These are phyloP conservation scores for Isaurus tuberculatus DNA, from an alignment of 92 coral and sea anemone species.

Conservation along the genomic window DNA sequence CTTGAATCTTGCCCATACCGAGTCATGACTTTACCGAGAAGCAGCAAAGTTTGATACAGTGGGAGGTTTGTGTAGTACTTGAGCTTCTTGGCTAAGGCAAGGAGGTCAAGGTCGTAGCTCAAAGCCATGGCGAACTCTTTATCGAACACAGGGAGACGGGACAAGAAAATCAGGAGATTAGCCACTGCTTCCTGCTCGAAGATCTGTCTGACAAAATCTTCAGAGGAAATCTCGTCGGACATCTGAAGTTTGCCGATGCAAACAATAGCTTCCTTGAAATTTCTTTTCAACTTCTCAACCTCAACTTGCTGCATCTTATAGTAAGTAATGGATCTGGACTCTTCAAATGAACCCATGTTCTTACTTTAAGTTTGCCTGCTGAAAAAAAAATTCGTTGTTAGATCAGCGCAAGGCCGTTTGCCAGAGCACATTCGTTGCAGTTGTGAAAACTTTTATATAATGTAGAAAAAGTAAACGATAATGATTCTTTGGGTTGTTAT, in stretches of 20 bases:
- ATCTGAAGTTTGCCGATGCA: not conserved
- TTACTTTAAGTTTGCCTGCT: not conserved
- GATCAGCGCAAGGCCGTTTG: no score
- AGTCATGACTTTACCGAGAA: not conserved
- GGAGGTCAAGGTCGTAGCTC: constrained; percentile 63
- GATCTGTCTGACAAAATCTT: constrained; percentile 22
- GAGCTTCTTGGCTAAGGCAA: constrained; percentile 60
- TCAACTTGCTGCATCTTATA: constrained; percentile 20
- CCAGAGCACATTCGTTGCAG: no score
- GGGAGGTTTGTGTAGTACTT: constrained; percentile 60
- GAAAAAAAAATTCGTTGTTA: not conserved
- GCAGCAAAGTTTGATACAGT: constrained; percentile 9
- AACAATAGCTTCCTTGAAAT: not conserved
- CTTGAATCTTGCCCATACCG: constrained; percentile 26
- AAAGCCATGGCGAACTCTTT: constrained; percentile 65
- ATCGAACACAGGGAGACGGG: constrained; percentile 48
- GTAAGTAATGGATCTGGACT: constrained; percentile 16
- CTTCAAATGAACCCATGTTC: constrained; percentile 1
- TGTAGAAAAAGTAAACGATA: no score
- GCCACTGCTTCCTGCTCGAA: constrained; percentile 14
- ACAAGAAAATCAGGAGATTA: constrained; percentile 11
- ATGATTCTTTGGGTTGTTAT: no score
- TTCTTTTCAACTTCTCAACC: constrained; percentile 8
- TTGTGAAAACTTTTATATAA: no score
- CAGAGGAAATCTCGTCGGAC: not conserved